These are phyloP conservation scores for Suncus etruscus DNA, from an alignment of 2,113 vertebrate genomes.

Conservation along the genomic window DNA sequence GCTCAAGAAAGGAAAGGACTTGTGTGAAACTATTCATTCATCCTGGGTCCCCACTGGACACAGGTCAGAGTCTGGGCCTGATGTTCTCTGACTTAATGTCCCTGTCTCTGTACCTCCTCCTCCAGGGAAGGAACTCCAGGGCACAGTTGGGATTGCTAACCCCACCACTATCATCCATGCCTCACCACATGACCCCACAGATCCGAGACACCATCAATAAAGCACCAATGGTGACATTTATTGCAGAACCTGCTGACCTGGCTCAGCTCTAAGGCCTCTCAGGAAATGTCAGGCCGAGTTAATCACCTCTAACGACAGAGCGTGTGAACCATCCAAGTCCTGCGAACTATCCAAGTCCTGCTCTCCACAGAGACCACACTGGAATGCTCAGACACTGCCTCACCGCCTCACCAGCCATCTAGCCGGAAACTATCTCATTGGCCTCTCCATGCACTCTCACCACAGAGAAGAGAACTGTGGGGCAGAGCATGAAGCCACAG, in stretches of 20 bases:
- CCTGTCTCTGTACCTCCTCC: neutral
- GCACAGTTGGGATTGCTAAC: neutral
- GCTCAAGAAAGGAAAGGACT: neutral
- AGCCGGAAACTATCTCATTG: neutral
- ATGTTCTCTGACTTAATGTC: accelerated
- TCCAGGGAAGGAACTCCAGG: neutral
- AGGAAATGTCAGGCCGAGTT: conserved; percentile 53
- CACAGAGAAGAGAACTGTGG: neutral
- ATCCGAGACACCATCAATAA: conserved; percentile 41
- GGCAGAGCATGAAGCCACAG: neutral
- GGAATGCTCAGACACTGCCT: neutral
- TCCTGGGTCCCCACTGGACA: neutral
- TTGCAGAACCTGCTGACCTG: neutral
- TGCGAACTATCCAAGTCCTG: neutral
- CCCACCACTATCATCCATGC: neutral
- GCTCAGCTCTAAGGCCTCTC: conserved; percentile 14
- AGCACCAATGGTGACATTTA: neutral
- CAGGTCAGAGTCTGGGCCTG: neutral
- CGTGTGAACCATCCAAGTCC: neutral
- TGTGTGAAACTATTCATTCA: neutral
- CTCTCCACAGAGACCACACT: neutral
- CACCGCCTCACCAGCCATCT: neutral
- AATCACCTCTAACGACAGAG: conserved; percentile 5
- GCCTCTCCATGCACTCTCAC: neutral
- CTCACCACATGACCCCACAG: neutral